Conservation (phyloP, 2,113 vertebrate species). For the Argyrosomus japonicus region DNA sequence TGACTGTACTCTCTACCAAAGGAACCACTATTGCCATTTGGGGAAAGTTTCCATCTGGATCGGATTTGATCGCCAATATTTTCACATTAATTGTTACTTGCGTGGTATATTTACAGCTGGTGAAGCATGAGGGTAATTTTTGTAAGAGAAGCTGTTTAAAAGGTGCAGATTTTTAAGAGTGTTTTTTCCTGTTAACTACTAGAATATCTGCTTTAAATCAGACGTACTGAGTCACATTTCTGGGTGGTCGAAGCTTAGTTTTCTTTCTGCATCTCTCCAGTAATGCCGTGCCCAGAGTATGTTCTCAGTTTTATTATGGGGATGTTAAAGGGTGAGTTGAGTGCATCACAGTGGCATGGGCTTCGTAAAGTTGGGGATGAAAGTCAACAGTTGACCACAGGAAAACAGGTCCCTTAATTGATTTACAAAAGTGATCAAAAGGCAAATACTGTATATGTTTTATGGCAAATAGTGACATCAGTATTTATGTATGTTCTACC, state of each 20-base stretch:
- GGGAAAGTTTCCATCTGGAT: slow-evolving; percentile 52
- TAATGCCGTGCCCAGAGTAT: slow-evolving; percentile 36
- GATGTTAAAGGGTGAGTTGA: slow-evolving; percentile 24
- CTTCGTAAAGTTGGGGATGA: slow-evolving; percentile 1
- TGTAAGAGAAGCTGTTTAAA: slow-evolving; percentile 41
- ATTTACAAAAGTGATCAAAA: slow-evolving; percentile 10
- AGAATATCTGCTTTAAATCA: slow-evolving; percentile 65
- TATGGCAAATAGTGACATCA: neutral
- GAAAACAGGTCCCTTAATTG: slow-evolving; percentile 1
- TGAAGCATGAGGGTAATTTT: slow-evolving; percentile 36
- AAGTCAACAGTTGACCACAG: slow-evolving; percentile 8
- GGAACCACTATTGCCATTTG: neutral
- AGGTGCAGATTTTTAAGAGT: slow-evolving; percentile 24
- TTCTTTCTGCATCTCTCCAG: slow-evolving; percentile 44
- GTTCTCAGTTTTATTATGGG: slow-evolving; percentile 39
- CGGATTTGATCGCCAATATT: slow-evolving; percentile 19
- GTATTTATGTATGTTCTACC: neutral
- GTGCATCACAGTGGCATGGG: slow-evolving; percentile 4
- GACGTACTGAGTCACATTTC: slow-evolving; percentile 35
- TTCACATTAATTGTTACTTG: slow-evolving; percentile 22
- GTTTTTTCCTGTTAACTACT: slow-evolving; percentile 34
- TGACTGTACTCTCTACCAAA: slow-evolving; percentile 11
- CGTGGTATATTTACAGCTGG: slow-evolving; percentile 38
- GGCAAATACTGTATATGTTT: neutral
- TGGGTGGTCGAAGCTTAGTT: slow-evolving; percentile 61